A percentile compares a stretch with the other conserved stretches of the same genome.
Evolutionary conservation across 2,113 vertebrate genomes (phyloP).

Genomic region (Hirundichthys speculiger): DNA sequence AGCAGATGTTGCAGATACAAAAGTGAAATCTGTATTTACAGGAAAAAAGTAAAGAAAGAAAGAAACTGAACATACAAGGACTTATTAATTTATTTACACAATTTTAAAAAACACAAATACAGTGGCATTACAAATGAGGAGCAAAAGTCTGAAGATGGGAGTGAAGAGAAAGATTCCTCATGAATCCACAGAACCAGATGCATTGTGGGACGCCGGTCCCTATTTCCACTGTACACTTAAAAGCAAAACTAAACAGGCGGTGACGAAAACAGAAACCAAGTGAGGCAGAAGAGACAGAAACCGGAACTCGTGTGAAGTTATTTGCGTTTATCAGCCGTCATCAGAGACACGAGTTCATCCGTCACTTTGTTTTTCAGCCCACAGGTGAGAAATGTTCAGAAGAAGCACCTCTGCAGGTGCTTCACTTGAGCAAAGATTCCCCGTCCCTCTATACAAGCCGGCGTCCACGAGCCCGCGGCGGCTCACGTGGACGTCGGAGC

Average conservation of each 20-base stretch:
- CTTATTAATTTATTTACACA: constrained; percentile 95
- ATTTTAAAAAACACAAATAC: constrained; percentile 90
- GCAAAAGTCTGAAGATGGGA: constrained; percentile 57
- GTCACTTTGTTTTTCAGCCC: constrained; percentile 43
- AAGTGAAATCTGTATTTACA: too few species aligned
- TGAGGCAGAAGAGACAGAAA: constrained; percentile 25
- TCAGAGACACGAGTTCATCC: constrained; percentile 54
- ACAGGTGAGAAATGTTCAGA: constrained; percentile 41
- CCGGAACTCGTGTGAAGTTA: constrained; percentile 45
- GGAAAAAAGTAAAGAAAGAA: too few species aligned
- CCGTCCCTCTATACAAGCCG: constrained; percentile 52
- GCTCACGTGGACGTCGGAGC: constrained; percentile 47
- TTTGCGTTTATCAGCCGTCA: constrained; percentile 48
- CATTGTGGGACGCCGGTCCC: constrained; percentile 39
- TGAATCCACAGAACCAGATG: constrained; percentile 73
- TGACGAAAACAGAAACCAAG: constrained; percentile 17
- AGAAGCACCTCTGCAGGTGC: constrained; percentile 29
- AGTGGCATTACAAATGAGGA: constrained; percentile 87
- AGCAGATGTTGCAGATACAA: too few species aligned
- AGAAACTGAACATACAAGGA: constrained; percentile 79
- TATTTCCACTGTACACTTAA: constrained; percentile 51
- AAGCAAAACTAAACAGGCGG: constrained; percentile 38
- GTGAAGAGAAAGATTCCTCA: constrained; percentile 46
- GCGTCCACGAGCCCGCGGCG: constrained; percentile 22
- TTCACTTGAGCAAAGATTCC: constrained; percentile 53